phyloP scores from a whole-genome alignment of 1,140 invertebrate species.

The Anadara kagoshimensis region DNA sequence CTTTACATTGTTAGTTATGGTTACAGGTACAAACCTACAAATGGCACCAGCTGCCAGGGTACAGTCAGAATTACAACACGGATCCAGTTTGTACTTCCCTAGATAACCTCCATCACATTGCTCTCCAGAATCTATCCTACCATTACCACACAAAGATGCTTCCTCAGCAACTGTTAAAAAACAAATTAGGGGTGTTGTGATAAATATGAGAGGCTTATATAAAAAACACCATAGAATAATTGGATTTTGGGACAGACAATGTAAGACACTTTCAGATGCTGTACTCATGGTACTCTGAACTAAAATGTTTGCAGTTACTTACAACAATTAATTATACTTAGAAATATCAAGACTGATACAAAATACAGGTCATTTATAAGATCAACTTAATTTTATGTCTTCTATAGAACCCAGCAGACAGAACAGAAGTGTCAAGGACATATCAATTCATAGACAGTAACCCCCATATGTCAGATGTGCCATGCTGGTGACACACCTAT shows the following conservation, averaged over 20 bases:
- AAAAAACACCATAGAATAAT: neutral
- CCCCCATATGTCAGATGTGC: too few relatives aligned
- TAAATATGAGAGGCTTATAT: neutral
- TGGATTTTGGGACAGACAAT: neutral
- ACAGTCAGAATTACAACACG: constrained; percentile 53
- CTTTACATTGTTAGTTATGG: too few relatives aligned
- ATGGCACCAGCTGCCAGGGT: constrained; percentile 27
- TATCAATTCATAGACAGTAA: too few relatives aligned
- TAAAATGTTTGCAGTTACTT: too few relatives aligned
- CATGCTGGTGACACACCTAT: neutral
- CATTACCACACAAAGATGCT: constrained; percentile 34
- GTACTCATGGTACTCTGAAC: too few relatives aligned
- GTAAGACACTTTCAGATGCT: too few relatives aligned
- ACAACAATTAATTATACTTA: too few relatives aligned
- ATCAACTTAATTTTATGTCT: too few relatives aligned
- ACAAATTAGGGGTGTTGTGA: neutral
- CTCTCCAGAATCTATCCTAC: constrained; percentile 49
- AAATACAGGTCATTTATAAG: too few relatives aligned
- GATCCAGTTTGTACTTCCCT: constrained; percentile 50
- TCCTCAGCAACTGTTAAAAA: constrained; percentile 12
- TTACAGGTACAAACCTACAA: constrained; percentile 58
- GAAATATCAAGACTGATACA: too few relatives aligned
- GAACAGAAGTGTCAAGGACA: too few relatives aligned
- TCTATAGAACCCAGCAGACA: too few relatives aligned
- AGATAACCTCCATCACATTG: constrained; percentile 61